Evolutionary conservation across 2,888 invertebrate species (phyloP).

Genomic region (Rotaria socialis): DNA sequence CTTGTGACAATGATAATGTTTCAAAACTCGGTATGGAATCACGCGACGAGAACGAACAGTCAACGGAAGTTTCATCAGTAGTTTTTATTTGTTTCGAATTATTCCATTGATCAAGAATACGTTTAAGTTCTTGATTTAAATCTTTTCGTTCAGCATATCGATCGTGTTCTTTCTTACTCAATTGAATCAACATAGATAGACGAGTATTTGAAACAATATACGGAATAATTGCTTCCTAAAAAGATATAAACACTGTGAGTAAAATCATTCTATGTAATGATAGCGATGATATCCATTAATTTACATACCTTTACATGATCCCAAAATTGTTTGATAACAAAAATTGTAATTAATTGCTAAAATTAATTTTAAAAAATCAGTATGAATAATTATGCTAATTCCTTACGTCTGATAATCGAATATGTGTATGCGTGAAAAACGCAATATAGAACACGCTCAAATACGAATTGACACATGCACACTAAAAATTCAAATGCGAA

Average conservation of each 20-base stretch:
- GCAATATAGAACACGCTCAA: conserved; percentile 94
- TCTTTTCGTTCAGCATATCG: conserved; percentile 5
- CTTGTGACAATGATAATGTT: conserved; percentile 27
- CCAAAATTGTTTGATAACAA: conserved; percentile 91
- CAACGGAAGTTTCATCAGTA: background rate
- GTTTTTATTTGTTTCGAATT: background rate
- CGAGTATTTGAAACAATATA: conserved; percentile 70
- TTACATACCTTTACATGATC: conserved; percentile 72
- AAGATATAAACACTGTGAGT: background rate
- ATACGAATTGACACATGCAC: conserved; percentile 96
- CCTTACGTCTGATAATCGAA: conserved; percentile 82
- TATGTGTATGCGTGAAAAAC: conserved; percentile 90
- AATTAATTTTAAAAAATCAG: conserved; percentile 48
- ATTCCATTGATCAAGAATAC: conserved; percentile 26
- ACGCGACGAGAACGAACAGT: background rate
- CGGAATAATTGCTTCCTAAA: conserved; percentile 74
- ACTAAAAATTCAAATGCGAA: conserved; percentile 66
- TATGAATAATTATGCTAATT: no score
- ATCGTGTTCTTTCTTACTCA: conserved; percentile 3
- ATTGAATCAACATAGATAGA: background rate
- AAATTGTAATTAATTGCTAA: conserved; percentile 86
- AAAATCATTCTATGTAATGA: no score
- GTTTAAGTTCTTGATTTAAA: background rate
- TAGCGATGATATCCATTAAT: background rate
- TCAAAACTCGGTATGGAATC: conserved; percentile 2